Evolutionary conservation across 2,113 vertebrate species (phyloP), one percentile per base, ranked within the genome.

Genomic region (Epinephelus lanceolatus): DNA sequence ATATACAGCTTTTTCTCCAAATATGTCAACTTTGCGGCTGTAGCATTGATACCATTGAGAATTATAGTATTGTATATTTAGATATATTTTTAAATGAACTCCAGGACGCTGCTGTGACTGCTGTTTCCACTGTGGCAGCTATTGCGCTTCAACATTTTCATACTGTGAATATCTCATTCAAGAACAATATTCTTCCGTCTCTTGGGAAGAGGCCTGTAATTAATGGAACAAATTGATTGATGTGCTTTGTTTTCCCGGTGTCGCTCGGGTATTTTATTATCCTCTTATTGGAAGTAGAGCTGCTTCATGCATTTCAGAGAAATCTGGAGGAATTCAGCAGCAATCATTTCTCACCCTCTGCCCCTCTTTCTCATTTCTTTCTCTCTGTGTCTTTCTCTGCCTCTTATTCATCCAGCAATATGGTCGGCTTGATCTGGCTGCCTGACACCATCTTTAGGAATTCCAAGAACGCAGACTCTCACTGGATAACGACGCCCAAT

Each of bases 401-500:
- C 18, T 86, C 33, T 60, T 9, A 4, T 52, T 75, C 40, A 55
- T 74, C 23, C 93, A 99, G 98, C 94, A 99, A 99, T 86, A 99
- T 99, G 98, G 98, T 99, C 56, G 98, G 98, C 14, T 88, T 99
- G 83, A 99, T 99, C 83, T 99, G 98, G 98, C 96, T 99, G 40
- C 98, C 98, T 0, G 98, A 99, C 86, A 99, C 98, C 0, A 99
- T 99, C 94, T 99, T 99, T 86, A 96, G 98, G 71, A 99, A 99
- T 80, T 99, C 98, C 0, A 99, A 99, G 86, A 99, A 96, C 0
- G 98, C 98, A 0, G 98, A 99, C 78, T 96, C 98, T 25, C 98
- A 99, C 80, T 99, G 98, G 98, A 98, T 99, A 86, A 99, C 98
- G 1, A 98, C 97, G 0, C 98, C 98, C 69, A 99, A 99, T 91